Evolutionary conservation across 2,797 vertebrate species (phyloP), one percentile per base, ranked within the genome.

Genomic region (Anguilla obscura): DNA sequence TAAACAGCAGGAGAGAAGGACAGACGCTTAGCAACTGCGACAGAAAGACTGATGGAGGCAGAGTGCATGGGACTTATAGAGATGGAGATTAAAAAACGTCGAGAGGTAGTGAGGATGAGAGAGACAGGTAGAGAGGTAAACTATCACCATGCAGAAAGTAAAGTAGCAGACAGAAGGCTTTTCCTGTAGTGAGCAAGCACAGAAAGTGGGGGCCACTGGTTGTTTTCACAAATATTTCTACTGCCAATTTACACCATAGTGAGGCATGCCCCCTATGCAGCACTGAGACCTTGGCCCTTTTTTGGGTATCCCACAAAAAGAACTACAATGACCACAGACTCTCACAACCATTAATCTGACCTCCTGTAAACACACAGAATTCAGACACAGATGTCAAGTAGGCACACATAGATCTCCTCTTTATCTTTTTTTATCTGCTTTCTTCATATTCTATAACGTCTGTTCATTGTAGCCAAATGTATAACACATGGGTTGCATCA

Each of bases 301-400:
- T 69, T n/a, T 1, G n/a, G 63, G n/a, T 69, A 9, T 27, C 63
- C 63, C 63, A 27, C n/a, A 69, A n/a, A 69, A 27, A 69, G 4
- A 69, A 69, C 24, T n/a, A 69, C 63, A 69, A n/a, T 69, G 63
- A 69, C 63, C 63, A 69, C 63, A n/a, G 63, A 69, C n/a, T n/a
- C 63, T 69, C 63, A 69, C 63, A 45, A 45, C 40, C 40, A 45
- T 69, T 7, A 69, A 18, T 10, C 2, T n/a, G 24, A 69, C 5
- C 5, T 58, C 56, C 56, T 58, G 16, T 18, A 58, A 54, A 18
- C 56, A 58, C 56, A 58, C 56, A 58, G 12, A 2, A 58, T 58
- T 58, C 56, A 58, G 56, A 58, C 16, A 16, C 56, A 58, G 10
- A 54, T 54, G 52, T 14, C 52, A 54, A 54, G 52, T 54, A 54